Percentiles rank a stretch among this genome's conserved stretches.
These are phyloP conservation scores for Onthophagus taurus DNA, from an alignment of 1,140 invertebrate genomes.

Conservation along the genomic window DNA sequence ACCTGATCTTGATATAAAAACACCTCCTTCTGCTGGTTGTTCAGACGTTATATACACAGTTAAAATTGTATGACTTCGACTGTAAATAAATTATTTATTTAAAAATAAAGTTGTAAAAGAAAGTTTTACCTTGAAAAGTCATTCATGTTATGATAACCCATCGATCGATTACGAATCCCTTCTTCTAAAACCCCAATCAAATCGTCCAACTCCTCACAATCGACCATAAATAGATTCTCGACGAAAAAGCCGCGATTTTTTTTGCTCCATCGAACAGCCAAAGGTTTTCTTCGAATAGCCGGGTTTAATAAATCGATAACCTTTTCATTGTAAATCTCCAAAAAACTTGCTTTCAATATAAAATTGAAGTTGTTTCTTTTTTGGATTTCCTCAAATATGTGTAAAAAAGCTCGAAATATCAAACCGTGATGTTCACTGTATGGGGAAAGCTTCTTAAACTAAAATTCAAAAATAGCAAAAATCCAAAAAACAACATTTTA, in stretches of 20 bases:
- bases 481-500: not conserved
- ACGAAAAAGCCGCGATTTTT: constrained; percentile 88
- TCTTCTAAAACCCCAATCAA: constrained; percentile 88
- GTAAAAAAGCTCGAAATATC: constrained; percentile 81
- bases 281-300: constrained; percentile 65
- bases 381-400: constrained; percentile 76
- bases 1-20: constrained; percentile 79
- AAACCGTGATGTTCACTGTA: constrained; percentile 68
- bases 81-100: constrained; percentile 15
- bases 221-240: constrained; percentile 89
- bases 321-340: constrained; percentile 96
- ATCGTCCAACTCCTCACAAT: constrained; percentile 90
- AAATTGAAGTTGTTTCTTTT: constrained; percentile 68
- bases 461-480: constrained; percentile 48
- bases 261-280: constrained; percentile 87
- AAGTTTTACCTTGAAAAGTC: constrained; percentile 70
- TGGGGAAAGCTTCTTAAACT: constrained; percentile 45
- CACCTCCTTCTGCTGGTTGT: constrained; percentile 68
- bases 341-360: constrained; percentile 83
- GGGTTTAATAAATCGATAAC: constrained; percentile 91
- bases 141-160: constrained; percentile 92
- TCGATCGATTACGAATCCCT: constrained; percentile 81
- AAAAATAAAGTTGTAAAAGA: not conserved
- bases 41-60: constrained; percentile 79
- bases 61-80: constrained; percentile 86